A percentile compares a stretch with the other conserved stretches of the same genome.
These are phyloP conservation scores for Oopsacas minuta DNA, from an alignment of 37 sponge, comb jelly and placozoan genomes.

Conservation along the genomic window DNA sequence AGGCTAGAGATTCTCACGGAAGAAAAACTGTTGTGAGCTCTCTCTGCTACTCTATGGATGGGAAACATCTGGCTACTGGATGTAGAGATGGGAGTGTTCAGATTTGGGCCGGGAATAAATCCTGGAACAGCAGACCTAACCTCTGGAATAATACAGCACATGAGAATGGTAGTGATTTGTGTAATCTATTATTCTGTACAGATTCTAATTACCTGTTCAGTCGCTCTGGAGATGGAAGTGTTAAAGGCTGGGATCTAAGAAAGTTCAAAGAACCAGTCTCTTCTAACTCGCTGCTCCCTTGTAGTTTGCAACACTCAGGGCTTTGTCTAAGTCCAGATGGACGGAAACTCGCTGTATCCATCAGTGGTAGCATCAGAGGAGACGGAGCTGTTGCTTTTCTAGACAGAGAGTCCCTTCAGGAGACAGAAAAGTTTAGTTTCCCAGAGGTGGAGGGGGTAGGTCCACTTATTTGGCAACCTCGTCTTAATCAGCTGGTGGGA, in stretches of 20 bases:
- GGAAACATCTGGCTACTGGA: constrained; percentile 30
- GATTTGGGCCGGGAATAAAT: background rate
- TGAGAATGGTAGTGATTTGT: background rate
- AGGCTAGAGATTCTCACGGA: constrained; percentile 63
- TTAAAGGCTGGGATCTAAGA: constrained; percentile 85
- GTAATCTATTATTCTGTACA: background rate
- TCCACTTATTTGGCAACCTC: constrained; percentile 75
- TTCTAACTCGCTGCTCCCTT: constrained; percentile 28
- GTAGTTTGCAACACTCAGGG: background rate
- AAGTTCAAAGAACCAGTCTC: constrained; percentile 50
- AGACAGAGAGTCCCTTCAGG: background rate
- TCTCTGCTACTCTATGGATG: constrained; percentile 50
- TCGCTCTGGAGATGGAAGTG: constrained; percentile 62
- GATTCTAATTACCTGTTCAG: background rate
- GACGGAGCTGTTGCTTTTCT: background rate
- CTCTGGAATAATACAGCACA: background rate
- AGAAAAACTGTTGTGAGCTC: constrained; percentile 48
- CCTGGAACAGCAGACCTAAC: constrained; percentile 16
- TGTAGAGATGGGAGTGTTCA: constrained; percentile 9
- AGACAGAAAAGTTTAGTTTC: background rate
- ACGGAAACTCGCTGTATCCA: constrained; percentile 55
- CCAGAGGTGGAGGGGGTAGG: constrained; percentile 52
- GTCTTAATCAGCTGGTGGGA: constrained; percentile 77
- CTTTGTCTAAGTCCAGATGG: constrained; percentile 70
- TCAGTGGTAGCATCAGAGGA: constrained; percentile 53